Evolutionary conservation across 2,113 vertebrate species (phyloP).

Genomic region (Edolisoma coerulescens): DNA sequence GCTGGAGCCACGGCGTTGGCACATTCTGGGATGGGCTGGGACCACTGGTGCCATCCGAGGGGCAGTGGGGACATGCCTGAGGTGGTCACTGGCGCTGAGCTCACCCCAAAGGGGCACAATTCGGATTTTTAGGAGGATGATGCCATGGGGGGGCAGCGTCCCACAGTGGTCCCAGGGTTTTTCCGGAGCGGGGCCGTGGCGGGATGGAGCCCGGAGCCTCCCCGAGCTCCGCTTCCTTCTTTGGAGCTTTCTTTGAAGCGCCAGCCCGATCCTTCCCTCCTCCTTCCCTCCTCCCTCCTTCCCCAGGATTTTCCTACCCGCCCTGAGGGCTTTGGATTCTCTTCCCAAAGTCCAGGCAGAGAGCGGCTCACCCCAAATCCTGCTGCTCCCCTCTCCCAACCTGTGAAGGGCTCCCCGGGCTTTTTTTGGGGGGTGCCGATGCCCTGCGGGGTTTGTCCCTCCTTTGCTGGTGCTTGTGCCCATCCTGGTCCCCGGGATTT

Average conservation of each 20-base stretch:
- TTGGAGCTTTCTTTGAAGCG: slow-evolving; percentile 41
- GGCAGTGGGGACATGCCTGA: background rate
- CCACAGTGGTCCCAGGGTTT: background rate
- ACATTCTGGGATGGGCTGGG: rapidly evolving
- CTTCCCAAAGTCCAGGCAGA: background rate
- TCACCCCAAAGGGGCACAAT: rapidly evolving
- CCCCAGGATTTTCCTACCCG: background rate
- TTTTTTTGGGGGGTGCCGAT: background rate
- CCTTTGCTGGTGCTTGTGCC: background rate
- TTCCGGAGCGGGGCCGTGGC: background rate
- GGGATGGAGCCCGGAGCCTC: background rate
- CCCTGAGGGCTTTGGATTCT: background rate
- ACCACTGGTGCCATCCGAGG: rapidly evolving
- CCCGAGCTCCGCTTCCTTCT: slow-evolving; percentile 30
- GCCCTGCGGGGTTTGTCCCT: background rate
- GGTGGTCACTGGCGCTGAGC: rapidly evolving
- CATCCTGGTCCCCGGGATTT: background rate
- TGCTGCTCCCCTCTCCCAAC: rapidly evolving
- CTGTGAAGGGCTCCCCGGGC: background rate
- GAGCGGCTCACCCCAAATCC: background rate
- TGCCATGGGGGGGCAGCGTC: background rate
- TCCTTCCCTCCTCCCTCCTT: background rate
- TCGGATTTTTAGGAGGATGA: background rate
- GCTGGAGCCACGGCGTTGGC: rapidly evolving
- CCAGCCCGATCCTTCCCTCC: background rate